Evolutionary conservation across 53 echinoderm and acorn worm species (phyloP).

Genomic region (Apostichopus leukothele): DNA sequence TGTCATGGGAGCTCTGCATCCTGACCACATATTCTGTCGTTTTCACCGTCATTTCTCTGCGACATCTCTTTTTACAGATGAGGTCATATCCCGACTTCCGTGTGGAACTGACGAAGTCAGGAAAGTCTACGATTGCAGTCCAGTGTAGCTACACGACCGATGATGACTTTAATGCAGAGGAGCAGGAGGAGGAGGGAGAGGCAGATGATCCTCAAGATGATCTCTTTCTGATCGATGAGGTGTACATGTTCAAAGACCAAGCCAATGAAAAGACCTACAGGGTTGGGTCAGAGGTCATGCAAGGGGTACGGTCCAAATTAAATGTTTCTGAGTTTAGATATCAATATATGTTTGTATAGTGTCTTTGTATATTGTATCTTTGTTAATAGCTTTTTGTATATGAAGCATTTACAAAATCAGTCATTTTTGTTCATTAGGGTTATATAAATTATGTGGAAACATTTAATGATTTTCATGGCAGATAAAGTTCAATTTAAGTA

Average conservation of each 20-base stretch:
- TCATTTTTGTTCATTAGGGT: too few species aligned
- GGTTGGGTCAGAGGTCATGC: conserved; percentile 96
- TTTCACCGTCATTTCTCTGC: background rate
- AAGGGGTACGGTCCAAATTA: conserved; percentile 65
- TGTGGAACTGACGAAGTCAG: conserved; percentile 79
- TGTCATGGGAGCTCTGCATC: too few species aligned
- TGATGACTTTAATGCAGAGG: conserved; percentile 58
- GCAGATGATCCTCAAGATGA: conserved; percentile 53
- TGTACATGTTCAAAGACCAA: conserved; percentile 62
- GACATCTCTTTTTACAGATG: conserved; percentile 54
- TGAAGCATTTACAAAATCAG: too few species aligned
- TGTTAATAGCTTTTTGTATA: too few species aligned
- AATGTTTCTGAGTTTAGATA: background rate
- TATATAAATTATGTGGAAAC: too few species aligned
- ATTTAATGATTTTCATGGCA: too few species aligned
- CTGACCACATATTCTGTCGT: too few species aligned
- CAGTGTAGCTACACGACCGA: conserved; percentile 68
- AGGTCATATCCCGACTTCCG: conserved; percentile 85
- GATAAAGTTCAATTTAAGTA: too few species aligned
- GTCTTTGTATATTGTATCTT: too few species aligned
- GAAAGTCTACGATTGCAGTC: conserved; percentile 55
- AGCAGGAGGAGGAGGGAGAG: conserved; percentile 51
- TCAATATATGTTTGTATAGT: background rate
- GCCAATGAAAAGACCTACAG: conserved; percentile 64
- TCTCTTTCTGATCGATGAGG: conserved; percentile 85